Base-by-base conservation (phyloP, 1,140 invertebrate species). In the Trichonephila inaurata region DNA sequence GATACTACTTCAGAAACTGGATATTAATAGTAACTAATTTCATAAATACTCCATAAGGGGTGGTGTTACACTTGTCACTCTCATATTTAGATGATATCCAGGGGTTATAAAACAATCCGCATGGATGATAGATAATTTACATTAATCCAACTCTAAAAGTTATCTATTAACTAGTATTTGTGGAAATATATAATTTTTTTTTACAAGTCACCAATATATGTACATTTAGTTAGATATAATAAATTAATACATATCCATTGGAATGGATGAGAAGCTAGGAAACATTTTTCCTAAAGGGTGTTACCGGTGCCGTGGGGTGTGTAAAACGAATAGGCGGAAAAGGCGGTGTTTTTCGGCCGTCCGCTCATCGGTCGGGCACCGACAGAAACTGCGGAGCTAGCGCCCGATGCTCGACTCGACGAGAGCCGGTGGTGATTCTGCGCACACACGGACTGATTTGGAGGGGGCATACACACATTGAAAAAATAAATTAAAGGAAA, bases 321-420 rank as follows among this genome's bases (percentile, higher is more conserved):
- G 16, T 85, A 61, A 51, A 51, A 51, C 44, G 51, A 85, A 58
- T 83, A 40, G 51, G 85, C 44, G 64, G 69, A 61, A 72, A 91
- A 40, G 51, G 86, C 86, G 61, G 24, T 77, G 33, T 61, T 89
- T 89, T 89, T 72, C 28, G 44, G 77, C 91, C 92, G 85, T 64
- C 81, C 86, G 18, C 64, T 28, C 33, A 21, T 92, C 92, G 92
- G 58, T 69, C 51, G 51, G 91, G 85, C 69, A 93, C 85, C 92
- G 92, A 93, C 40, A 82, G 92, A 93, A 89, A 93, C 85, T 93
- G 92, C 92, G 85, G 92, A 93, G 44, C 28, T 33, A 44, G 21
- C n/a, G 44, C 14, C 85, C 85, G 66, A 40, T 72, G 40, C 51
- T 60, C 92, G 28, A 44, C 86, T 89, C 83, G 81, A 66, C 64